Evolutionary conservation across 2,113 vertebrate genomes (phyloP), one percentile per base, ranked within the genome.

Genomic region (Halcyon senegalensis): DNA sequence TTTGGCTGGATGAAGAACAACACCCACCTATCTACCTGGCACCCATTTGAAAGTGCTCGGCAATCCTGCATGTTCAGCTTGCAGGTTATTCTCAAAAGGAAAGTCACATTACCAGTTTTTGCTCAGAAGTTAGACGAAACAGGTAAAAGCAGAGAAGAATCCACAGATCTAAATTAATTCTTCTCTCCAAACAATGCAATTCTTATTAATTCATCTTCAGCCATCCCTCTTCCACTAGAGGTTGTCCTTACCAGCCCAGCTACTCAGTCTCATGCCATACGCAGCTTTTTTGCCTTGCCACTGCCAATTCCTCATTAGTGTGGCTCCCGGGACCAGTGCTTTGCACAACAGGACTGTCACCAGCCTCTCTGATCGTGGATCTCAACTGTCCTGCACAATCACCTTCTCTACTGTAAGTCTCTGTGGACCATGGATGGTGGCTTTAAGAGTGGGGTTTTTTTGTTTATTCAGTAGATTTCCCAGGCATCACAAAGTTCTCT

Each of bases 1-100:
- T 87, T 87, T 92, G 69, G 62, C 51, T 79, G 77, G 70, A 89
- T 56, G 60, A 94, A 87, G 63, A 84, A 50, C 53, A 84, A 4
- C 33, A 63, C 27, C 33, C 69, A 64, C 15, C 35, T 78, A 27
- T 67, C 24, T 70, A 51, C 37, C n/a, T 84, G 76, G 4, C 28
- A 59, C 27, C 30, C 74, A 62, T 80, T 28, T 88, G 80, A 78
- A 89, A 93, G 56, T 2, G 12, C 37, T 75, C 11, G 70, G 55
- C 31, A 74, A 51, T 46, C n/a, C 53, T 78, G 56, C 23, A 50
- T 14, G 11, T 70, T 90, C 63, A 73, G 50, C 33, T 80, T 82
- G 39, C n/a, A 73, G 50, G 33, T 60, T 92, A 76, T 74, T 85
- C 70, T 87, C 88, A 91, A 66, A 55, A 0, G 5, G 50, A 91